Evolutionary conservation across 2,888 invertebrate genomes (phyloP).

Genomic region (Cantharis rufa): DNA sequence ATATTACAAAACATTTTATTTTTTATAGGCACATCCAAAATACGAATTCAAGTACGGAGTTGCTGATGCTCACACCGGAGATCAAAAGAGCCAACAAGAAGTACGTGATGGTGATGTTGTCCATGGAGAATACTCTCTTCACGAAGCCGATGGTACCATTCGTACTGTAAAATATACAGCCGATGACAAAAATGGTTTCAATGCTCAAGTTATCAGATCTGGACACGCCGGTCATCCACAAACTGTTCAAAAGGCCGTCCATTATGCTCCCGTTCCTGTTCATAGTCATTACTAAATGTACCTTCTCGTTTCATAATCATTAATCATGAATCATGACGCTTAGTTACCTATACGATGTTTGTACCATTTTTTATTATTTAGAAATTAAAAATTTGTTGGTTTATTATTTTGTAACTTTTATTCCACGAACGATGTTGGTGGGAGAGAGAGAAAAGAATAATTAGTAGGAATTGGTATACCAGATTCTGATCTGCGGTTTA

Average conservation of each 20-base stretch:
- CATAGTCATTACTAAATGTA: neutral
- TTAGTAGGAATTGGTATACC: too few species aligned
- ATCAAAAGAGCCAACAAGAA: conserved; percentile 57
- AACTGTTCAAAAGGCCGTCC: neutral
- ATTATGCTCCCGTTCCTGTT: neutral
- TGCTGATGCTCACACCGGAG: conserved; percentile 64
- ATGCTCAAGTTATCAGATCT: conserved; percentile 44
- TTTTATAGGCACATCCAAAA: conserved; percentile 58
- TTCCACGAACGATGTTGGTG: neutral
- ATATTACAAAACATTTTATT: neutral
- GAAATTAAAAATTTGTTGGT: neutral
- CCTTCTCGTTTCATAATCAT: neutral
- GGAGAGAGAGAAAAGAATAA: too few species aligned
- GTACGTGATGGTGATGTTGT: conserved; percentile 61
- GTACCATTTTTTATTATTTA: neutral
- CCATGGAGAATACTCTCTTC: conserved; percentile 57
- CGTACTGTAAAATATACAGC: conserved; percentile 63
- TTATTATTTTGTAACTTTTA: neutral
- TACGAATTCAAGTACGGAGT: conserved; percentile 63
- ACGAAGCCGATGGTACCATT: conserved; percentile 61
- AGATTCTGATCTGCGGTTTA: too few species aligned
- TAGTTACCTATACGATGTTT: neutral
- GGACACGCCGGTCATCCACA: conserved; percentile 63
- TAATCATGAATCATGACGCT: neutral
- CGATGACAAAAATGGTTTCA: conserved; percentile 61